Percentiles rank a stretch among this genome's conserved stretches.
Conservation (phyloP, 2,888 invertebrate species). For the Macropis europaea region DNA sequence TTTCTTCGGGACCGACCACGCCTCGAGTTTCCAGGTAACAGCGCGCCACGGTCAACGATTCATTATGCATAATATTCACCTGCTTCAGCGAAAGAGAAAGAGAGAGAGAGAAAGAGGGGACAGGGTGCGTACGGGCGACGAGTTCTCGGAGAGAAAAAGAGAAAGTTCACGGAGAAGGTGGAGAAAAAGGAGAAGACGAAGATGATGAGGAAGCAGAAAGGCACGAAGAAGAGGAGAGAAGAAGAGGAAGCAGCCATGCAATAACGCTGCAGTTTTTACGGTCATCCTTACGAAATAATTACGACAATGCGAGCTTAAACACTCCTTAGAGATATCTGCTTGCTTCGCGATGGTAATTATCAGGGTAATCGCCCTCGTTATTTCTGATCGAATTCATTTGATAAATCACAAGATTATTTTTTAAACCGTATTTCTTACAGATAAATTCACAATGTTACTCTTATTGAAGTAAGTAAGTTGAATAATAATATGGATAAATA, state of each 20-base stretch:
- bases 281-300: slow-evolving; percentile 65
- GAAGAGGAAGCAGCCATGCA: slow-evolving; percentile 43
- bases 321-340: slow-evolving; percentile 55
- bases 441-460: no score
- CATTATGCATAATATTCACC: slow-evolving; percentile 71
- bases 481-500: no score
- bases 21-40: slow-evolving; percentile 55
- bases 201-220: slow-evolving; percentile 28
- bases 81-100: slow-evolving; percentile 41
- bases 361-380: slow-evolving; percentile 42
- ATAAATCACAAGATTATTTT: no score
- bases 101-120: slow-evolving; percentile 29
- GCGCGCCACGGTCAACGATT: slow-evolving; percentile 51
- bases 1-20: slow-evolving; percentile 42
- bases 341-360: slow-evolving; percentile 61
- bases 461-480: no score
- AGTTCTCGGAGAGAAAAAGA: neutral
- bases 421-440: no score
- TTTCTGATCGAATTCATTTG: no score
- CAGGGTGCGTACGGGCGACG: no score
- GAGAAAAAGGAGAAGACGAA: slow-evolving; percentile 9
- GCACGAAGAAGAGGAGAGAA: slow-evolving; percentile 3
- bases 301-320: slow-evolving; percentile 66
- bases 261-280: slow-evolving; percentile 65
- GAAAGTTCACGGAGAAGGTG: slow-evolving; percentile 5